Conservation (phyloP, 1,140 invertebrate species). For the Orchesella cincta region DNA sequence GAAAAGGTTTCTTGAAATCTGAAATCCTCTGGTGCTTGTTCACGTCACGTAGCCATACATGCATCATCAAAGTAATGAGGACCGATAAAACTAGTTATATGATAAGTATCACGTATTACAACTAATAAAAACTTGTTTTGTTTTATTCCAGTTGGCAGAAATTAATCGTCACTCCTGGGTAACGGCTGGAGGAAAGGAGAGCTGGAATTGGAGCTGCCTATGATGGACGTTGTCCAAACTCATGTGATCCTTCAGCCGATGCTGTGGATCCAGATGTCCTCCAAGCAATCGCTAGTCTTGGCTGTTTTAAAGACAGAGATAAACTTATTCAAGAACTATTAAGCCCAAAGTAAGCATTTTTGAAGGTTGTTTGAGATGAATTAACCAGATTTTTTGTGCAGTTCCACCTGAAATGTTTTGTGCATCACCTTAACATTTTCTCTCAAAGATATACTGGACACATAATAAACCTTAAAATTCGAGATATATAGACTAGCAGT, state of each 20-base stretch:
- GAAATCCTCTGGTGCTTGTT: too few relatives aligned
- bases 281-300: constrained; percentile 94
- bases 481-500: too few relatives aligned
- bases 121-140: constrained; percentile 11
- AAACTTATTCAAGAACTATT: constrained; percentile 92
- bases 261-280: constrained; percentile 96
- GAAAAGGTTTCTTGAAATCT: too few relatives aligned
- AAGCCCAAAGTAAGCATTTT: constrained; percentile 88
- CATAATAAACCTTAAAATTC: too few relatives aligned
- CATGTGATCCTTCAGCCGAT: constrained; percentile 91
- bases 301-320: constrained; percentile 98
- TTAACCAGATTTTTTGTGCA: too few relatives aligned
- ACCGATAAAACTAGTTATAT: too few relatives aligned
- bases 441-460: too few relatives aligned
- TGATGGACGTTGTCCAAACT: constrained; percentile 99
- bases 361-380: too few relatives aligned
- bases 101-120: too few relatives aligned
- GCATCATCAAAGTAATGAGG: too few relatives aligned
- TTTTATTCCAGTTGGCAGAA: constrained; percentile 74
- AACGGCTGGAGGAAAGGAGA: constrained; percentile 92
- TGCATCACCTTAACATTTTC: too few relatives aligned
- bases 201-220: constrained; percentile 92
- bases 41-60: background rate
- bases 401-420: too few relatives aligned
- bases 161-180: constrained; percentile 97